phyloP scores from a whole-genome alignment of 2,888 invertebrate genomes.

The Luperina testacea region DNA sequence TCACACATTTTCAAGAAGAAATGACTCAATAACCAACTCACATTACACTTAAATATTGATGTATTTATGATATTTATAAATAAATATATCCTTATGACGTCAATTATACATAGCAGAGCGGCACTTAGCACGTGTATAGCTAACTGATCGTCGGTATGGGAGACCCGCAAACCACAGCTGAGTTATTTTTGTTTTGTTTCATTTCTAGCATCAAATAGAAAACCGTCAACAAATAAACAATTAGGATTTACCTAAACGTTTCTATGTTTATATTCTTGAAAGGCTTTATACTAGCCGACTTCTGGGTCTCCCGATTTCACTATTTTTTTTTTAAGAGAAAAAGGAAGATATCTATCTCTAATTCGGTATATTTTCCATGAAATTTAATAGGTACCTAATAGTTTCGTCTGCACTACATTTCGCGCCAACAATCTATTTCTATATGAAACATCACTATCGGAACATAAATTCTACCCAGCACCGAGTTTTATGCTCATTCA shows the following conservation, averaged over 20 bases:
- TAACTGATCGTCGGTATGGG: constrained; percentile 28
- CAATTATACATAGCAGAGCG: neutral
- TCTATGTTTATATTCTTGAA: neutral
- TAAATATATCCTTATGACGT: constrained; percentile 21
- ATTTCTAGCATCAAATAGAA: constrained; percentile 10
- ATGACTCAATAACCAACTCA: neutral
- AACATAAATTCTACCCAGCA: neutral
- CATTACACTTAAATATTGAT: constrained; percentile 1
- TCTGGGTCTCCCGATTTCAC: neutral
- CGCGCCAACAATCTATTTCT: constrained; percentile 1
- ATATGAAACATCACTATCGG: constrained; percentile 17
- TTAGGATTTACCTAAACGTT: neutral
- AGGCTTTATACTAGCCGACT: neutral
- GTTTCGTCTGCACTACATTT: neutral
- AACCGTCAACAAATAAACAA: constrained; percentile 2
- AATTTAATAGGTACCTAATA: neutral
- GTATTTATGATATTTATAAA: neutral
- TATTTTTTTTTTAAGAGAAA: neutral
- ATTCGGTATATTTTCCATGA: neutral
- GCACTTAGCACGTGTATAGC: constrained; percentile 38
- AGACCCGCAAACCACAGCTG: constrained; percentile 33
- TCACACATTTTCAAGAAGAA: neutral
- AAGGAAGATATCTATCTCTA: no score
- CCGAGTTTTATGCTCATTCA: constrained; percentile 4
- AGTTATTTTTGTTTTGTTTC: constrained; percentile 31